Base-by-base conservation (phyloP, 1,140 invertebrate genomes). In the Branchinecta lindahli region DNA sequence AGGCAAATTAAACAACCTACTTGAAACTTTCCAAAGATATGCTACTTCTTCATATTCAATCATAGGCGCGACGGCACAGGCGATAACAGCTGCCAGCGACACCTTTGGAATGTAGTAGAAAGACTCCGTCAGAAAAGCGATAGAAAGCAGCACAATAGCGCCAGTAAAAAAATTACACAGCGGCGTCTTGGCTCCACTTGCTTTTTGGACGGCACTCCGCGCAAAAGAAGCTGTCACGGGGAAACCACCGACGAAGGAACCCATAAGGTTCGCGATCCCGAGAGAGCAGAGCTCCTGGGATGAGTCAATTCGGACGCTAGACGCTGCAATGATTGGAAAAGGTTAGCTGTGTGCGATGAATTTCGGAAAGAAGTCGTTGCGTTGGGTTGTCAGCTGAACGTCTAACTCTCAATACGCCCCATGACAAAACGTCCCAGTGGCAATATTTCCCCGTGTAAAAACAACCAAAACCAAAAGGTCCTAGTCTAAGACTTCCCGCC, bases 201-300 rank as follows among this genome's bases (percentile, higher is more conserved):
- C 84, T 72, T 88, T 83, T 74, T 87, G 87, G 2, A 92, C 87
- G 47, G 88, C 88, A 65, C 88, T 90, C 72, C 88, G 79, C 2
- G 88, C 87, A 75, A 90, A 89, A 15, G 88, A 88, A 45, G 88
- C 89, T 61, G 87, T 88, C 18, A 88, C 84, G 66, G 89, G 89
- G 83, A 90, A 88, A 20, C 87, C 85, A 72, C 83, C 83, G 45
- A 89, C 84, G 75, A 89, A 87, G 10, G 86, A 85, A 20, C 88
- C 88, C 52, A 86, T 79, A 68, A 88, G 79, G 75, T 91, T 90
- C 74, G 86, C 85, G 66, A 87, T 75, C 52, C 88, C 88, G 70
- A 89, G 76, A 3, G 87, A 84, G 21, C 88, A 74, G 85, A 89
- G 87, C 78, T 89, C 87, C 77, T 89, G 87, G 15, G 86, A 84